A percentile compares a stretch with the other conserved stretches of the same genome.
phyloP scores from a whole-genome alignment of 2,797 vertebrate genomes.

The Leptodactylus fallax region DNA sequence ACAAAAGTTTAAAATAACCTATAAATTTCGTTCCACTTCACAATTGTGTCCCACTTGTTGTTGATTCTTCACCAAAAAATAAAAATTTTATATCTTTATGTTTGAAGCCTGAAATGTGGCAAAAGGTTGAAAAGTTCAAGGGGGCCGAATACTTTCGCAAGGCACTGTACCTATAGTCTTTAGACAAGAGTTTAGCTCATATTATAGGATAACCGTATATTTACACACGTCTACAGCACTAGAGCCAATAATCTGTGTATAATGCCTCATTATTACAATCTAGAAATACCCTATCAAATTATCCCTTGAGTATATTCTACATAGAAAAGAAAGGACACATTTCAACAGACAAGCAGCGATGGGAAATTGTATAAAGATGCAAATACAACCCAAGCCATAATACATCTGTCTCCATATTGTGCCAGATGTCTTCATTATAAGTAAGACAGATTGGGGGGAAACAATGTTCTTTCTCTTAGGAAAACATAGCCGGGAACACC shows the following conservation, averaged over 20 bases:
- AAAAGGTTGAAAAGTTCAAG: no score
- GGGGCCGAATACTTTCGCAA: no score
- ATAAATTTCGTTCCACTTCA: no score
- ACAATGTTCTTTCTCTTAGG: background rate
- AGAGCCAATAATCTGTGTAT: background rate
- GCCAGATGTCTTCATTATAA: slow-evolving; percentile 7
- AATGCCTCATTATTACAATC: background rate
- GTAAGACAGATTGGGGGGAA: background rate
- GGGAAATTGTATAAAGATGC: slow-evolving; percentile 13
- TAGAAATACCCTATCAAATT: background rate
- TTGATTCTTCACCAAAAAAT: no score
- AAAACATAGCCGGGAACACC: background rate
- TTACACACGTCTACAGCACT: background rate
- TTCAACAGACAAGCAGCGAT: background rate
- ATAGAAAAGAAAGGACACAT: background rate
- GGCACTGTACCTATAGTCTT: no score
- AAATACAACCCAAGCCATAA: background rate
- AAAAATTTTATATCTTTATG: no score
- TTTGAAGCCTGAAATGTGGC: no score
- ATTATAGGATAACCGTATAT: background rate
- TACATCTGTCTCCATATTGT: slow-evolving; percentile 21
- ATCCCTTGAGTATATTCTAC: background rate
- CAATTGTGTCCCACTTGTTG: no score
- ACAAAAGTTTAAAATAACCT: no score
- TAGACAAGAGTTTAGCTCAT: background rate